phyloP scores from a whole-genome alignment of 2,113 vertebrate species.

The Gymnogyps californianus region DNA sequence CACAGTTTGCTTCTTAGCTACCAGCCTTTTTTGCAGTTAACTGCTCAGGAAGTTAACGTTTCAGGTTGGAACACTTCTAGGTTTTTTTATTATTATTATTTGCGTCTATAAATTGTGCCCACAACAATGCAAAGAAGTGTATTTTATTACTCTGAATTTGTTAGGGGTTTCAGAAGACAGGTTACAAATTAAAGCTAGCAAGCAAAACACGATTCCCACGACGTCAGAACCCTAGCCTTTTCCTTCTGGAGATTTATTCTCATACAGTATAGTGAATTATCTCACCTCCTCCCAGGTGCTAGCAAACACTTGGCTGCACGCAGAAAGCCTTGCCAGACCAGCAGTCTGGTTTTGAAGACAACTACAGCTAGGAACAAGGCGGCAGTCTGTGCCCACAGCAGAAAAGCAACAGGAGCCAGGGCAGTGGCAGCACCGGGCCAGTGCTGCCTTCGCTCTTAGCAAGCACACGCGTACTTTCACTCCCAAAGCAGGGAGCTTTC shows the following conservation, averaged over 20 bases:
- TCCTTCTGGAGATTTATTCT: not conserved
- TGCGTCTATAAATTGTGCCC: not conserved
- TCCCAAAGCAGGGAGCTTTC: not conserved
- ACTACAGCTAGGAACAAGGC: not conserved
- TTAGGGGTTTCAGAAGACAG: not conserved
- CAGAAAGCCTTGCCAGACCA: not conserved
- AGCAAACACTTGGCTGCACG: not conserved
- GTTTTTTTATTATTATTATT: not conserved
- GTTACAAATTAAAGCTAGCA: not conserved
- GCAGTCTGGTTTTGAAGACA: not conserved
- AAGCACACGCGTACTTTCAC: fast-evolving
- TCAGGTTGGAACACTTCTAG: not conserved
- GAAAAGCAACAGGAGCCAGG: not conserved
- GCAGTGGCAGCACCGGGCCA: not conserved
- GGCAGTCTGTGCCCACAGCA: not conserved
- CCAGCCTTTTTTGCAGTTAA: not conserved
- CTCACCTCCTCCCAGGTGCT: not conserved
- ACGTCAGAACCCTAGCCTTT: not conserved
- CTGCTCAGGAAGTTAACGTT: not conserved
- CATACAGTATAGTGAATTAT: fast-evolving
- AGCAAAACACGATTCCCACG: not conserved
- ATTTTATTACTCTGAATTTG: not conserved
- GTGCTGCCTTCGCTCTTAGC: not conserved
- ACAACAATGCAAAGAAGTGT: not conserved
- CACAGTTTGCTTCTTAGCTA: not conserved